Percentiles rank a stretch among this genome's conserved stretches.
Conservation (phyloP, 2,113 vertebrate species). For the Phalacrocorax aristotelis region DNA sequence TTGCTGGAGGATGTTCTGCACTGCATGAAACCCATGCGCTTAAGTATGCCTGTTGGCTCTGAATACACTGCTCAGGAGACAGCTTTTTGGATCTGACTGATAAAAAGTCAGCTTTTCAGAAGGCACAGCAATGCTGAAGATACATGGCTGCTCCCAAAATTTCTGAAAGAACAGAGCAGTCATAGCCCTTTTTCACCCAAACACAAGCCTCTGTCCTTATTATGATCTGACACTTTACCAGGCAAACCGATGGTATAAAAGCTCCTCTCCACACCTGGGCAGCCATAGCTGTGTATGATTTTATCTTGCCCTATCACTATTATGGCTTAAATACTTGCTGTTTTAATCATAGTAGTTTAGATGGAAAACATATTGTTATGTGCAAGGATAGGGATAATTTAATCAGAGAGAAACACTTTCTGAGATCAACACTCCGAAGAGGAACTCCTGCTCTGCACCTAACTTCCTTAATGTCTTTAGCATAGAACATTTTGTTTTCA, state of each 20-base stretch:
- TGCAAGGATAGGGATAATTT: background rate
- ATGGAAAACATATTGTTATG: background rate
- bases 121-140: background rate
- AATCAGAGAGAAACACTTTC: background rate
- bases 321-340: background rate
- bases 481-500: constrained; percentile 6
- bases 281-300: background rate
- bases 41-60: background rate
- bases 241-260: background rate
- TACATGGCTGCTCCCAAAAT: background rate
- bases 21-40: background rate
- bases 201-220: background rate
- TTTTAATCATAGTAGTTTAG: background rate
- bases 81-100: background rate
- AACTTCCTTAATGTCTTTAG: background rate
- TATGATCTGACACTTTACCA: background rate
- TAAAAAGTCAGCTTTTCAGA: background rate
- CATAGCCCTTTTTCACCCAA: background rate
- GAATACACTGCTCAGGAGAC: background rate
- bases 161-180: background rate
- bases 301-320: background rate
- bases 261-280: background rate
- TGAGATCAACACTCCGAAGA: background rate
- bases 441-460: background rate
- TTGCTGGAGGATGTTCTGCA: background rate